phyloP scores from a whole-genome alignment of 1,140 invertebrate genomes.

The Lepeophtheirus salmonis region DNA sequence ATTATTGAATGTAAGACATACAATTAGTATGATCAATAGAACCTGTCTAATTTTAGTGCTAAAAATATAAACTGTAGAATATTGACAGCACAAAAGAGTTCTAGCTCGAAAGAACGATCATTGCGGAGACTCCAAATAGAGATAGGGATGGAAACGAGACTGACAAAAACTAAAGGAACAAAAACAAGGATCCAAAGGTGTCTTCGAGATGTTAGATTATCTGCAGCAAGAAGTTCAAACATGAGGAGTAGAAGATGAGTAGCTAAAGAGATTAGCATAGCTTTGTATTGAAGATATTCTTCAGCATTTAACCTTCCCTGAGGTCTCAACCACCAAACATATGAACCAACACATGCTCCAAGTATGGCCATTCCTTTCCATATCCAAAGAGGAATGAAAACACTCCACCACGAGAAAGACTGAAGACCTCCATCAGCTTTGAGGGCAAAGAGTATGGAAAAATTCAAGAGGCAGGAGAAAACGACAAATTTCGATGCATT shows the following conservation, averaged over 20 bases:
- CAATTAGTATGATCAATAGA: not conserved
- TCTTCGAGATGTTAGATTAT: constrained; percentile 70
- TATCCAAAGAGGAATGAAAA: constrained; percentile 86
- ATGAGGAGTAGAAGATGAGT: constrained; percentile 80
- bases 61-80: constrained; percentile 91
- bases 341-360: constrained; percentile 70
- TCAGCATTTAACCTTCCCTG: constrained; percentile 75
- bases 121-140: constrained; percentile 97
- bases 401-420: constrained; percentile 74
- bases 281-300: constrained; percentile 88
- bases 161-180: constrained; percentile 86
- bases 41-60: constrained; percentile 64
- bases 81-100: constrained; percentile 89
- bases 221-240: constrained; percentile 88
- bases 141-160: constrained; percentile 81
- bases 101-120: constrained; percentile 85
- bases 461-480: constrained; percentile 71
- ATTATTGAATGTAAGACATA: not conserved
- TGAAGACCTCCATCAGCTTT: constrained; percentile 62
- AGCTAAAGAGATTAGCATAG: constrained; percentile 83
- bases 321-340: constrained; percentile 83
- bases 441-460: constrained; percentile 69
- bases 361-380: constrained; percentile 75
- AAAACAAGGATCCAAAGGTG: constrained; percentile 86
- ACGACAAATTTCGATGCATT: constrained; percentile 77